These are phyloP conservation scores for Trachelus stipa DNA, from an alignment of 2,888 invertebrate genomes.

Conservation along the genomic window DNA sequence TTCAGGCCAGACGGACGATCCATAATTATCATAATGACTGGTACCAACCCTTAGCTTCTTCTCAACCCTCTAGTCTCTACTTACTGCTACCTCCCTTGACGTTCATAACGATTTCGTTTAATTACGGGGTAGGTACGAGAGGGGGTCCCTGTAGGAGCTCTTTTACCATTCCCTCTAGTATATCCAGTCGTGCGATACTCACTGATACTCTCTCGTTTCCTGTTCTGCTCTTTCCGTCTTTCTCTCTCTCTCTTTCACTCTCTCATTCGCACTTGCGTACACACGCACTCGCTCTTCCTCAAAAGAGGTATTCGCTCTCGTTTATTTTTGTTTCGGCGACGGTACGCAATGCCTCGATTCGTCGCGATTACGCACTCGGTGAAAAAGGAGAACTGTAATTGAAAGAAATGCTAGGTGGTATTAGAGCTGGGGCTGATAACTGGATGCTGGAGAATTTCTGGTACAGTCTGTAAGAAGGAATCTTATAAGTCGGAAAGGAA, in stretches of 20 bases:
- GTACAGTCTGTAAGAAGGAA: neutral
- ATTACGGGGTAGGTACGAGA: conserved; percentile 26
- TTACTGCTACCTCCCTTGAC: conserved; percentile 16
- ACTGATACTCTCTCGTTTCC: conserved; percentile 7
- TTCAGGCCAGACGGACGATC: conserved; percentile 25
- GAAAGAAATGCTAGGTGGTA: neutral
- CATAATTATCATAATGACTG: conserved; percentile 35
- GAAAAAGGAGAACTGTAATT: neutral
- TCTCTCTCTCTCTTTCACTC: neutral
- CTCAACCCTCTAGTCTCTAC: neutral
- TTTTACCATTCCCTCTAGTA: neutral
- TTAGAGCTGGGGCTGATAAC: neutral
- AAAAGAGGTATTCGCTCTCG: neutral
- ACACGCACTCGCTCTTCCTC: neutral
- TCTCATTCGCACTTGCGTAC: neutral
- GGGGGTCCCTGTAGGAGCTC: neutral
- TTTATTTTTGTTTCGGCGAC: neutral
- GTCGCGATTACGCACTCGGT: neutral
- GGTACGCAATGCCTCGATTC: neutral
- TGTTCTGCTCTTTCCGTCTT: neutral
- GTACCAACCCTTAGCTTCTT: conserved; percentile 13
- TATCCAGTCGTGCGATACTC: conserved; percentile 1
- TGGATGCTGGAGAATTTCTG: neutral
- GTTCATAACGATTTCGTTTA: conserved; percentile 34
- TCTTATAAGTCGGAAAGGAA: neutral